Conservation (phyloP, 23 tunicate genomes). For the Diplosoma virens region DNA sequence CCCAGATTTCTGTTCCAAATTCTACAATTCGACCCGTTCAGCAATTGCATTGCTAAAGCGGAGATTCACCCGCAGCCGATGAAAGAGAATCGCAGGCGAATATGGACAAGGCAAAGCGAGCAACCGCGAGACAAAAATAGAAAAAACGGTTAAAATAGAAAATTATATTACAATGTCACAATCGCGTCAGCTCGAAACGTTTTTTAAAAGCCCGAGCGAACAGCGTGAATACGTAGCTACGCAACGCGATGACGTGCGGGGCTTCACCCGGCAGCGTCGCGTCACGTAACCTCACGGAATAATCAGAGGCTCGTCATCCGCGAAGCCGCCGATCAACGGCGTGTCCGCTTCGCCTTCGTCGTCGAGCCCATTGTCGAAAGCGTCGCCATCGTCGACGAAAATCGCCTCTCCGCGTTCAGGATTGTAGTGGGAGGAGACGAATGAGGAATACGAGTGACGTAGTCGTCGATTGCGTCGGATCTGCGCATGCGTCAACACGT, state of each 20-base stretch:
- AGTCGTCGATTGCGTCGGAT: slow-evolving; percentile 50
- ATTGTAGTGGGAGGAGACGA: slow-evolving; percentile 83
- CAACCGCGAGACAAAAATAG: too few relatives aligned
- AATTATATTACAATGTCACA: background rate
- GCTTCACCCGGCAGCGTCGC: too few relatives aligned
- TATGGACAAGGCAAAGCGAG: too few relatives aligned
- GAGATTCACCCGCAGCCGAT: too few relatives aligned
- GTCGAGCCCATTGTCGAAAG: slow-evolving; percentile 48
- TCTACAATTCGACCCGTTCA: too few relatives aligned
- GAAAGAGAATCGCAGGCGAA: too few relatives aligned
- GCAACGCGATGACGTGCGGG: too few relatives aligned
- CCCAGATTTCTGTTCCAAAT: too few relatives aligned
- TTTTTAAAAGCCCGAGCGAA: too few relatives aligned
- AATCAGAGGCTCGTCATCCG: slow-evolving; percentile 89
- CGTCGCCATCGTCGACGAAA: slow-evolving; percentile 61
- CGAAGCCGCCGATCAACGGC: slow-evolving; percentile 86
- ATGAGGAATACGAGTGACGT: slow-evolving; percentile 39
- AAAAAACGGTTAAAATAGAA: too few relatives aligned
- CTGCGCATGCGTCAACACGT: slow-evolving; percentile 18
- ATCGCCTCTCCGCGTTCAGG: slow-evolving; percentile 73
- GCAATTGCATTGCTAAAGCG: too few relatives aligned
- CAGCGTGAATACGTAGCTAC: background rate
- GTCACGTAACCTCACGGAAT: slow-evolving; percentile 39
- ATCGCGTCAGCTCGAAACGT: too few relatives aligned
- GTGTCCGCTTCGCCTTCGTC: slow-evolving; percentile 74